Evolutionary conservation across 2,797 vertebrate genomes (phyloP), one percentile per base, ranked within the genome.

Genomic region (Hemitrygon akajei): DNA sequence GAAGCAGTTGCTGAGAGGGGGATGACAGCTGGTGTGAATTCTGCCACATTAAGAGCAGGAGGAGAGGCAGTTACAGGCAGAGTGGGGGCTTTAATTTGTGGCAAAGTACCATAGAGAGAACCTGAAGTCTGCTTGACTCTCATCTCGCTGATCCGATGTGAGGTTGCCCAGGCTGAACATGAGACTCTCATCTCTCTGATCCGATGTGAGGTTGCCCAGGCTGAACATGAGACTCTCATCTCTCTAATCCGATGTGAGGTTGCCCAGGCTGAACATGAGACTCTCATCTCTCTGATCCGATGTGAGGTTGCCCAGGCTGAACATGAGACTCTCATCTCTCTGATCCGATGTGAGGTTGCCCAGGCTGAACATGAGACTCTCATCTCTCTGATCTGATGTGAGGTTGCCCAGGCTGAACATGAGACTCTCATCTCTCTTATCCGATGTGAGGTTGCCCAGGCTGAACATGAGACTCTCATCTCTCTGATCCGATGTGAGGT

Each of bases 201-300:
- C 40, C 40, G 77, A 94, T 95, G 47, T 84, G 93, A 94, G 93
- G 79, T 95, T 95, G 60, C 95, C 94, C 94, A 94, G 94, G 77
- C 94, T 95, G 95, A 94, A n/a, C 91, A 18, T 94, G 20, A 94
- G 97, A 95, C 95, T 94, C 95, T 96, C 96, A n/a, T n/a, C n/a
- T n/a, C n/a, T n/a, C n/a, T n/a, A n/a, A n/a, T n/a, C n/a, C n/a
- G n/a, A n/a, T n/a, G n/a, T n/a, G n/a, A n/a, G n/a, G n/a, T n/a
- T n/a, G n/a, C 95, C 95, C 96, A 47, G n/a, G n/a, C n/a, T n/a
- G n/a, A n/a, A n/a, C n/a, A n/a, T n/a, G n/a, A n/a, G n/a, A n/a
- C n/a, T n/a, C n/a, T n/a, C n/a, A n/a, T 47, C 94, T 94, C 94
- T 97, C 97, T 97, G 94, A 96, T 95, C 95, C 96, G 96, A 97